Evolutionary conservation across 1,140 invertebrate genomes (phyloP).

Genomic region (Acromyrmex charruanus): DNA sequence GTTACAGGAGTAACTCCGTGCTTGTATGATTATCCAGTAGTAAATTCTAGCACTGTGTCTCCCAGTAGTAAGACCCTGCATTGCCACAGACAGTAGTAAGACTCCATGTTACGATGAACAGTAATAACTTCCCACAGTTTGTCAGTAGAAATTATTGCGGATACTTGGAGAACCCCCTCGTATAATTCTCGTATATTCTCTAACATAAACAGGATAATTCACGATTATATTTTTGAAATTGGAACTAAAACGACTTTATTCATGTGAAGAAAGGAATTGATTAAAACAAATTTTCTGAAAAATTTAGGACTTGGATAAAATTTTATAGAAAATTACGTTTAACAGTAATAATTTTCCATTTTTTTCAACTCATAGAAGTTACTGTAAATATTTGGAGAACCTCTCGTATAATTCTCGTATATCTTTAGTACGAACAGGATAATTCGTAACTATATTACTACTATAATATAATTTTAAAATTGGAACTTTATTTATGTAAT

Average conservation of each 20-base stretch:
- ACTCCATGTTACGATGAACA: neutral
- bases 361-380: constrained; percentile 6
- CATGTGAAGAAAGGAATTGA: neutral
- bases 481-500: neutral
- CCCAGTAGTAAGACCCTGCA: constrained; percentile 23
- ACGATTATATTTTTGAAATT: neutral
- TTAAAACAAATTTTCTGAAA: neutral
- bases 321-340: neutral
- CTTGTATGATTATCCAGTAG: constrained; percentile 24
- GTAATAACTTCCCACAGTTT: constrained; percentile 5
- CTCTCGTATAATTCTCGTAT: neutral
- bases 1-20: constrained; percentile 5
- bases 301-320: neutral
- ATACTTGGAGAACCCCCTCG: neutral
- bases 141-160: constrained; percentile 17
- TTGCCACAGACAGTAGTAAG: constrained; percentile 4
- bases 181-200: neutral
- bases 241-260: neutral
- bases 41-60: constrained; percentile 12
- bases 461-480: neutral
- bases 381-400: neutral
- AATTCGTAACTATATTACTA: neutral
- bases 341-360: constrained; percentile 4
- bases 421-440: neutral
- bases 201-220: neutral